Percentiles rank a stretch among this genome's conserved stretches.
Conservation (phyloP, 2,113 vertebrate genomes). For the Lucifuga dentata region DNA sequence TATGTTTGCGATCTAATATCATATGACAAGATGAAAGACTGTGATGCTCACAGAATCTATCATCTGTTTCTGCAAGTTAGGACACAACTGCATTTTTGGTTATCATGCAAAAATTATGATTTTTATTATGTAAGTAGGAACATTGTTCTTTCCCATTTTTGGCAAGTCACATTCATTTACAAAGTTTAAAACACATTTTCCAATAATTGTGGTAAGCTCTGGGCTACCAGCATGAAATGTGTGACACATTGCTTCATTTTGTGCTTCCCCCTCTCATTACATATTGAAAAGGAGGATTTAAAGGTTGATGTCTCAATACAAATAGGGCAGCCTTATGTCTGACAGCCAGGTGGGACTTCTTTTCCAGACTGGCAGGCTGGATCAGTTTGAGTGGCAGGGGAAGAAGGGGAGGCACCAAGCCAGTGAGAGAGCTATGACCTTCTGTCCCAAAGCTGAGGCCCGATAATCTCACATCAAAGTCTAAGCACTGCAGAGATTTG, state of each 20-base stretch:
- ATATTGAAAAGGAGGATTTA: constrained; percentile 60
- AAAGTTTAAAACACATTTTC: not conserved
- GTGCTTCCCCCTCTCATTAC: not conserved
- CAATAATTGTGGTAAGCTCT: not conserved
- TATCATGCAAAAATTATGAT: too few relatives aligned
- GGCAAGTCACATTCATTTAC: not conserved
- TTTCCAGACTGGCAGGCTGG: constrained; percentile 36
- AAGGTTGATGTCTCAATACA: constrained; percentile 56
- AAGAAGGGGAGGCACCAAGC: constrained; percentile 27
- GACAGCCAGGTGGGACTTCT: constrained; percentile 53
- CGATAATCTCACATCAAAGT: constrained; percentile 78
- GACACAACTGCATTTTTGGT: too few relatives aligned
- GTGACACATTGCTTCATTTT: constrained; percentile 9
- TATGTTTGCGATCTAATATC: not conserved
- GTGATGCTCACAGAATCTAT: too few relatives aligned
- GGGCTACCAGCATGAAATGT: constrained; percentile 5
- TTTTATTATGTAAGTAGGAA: too few relatives aligned
- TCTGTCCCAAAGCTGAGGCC: constrained; percentile 61
- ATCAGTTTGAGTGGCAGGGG: constrained; percentile 48
- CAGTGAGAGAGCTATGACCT: constrained; percentile 65
- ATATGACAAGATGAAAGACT: too few relatives aligned
- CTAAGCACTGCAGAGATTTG: constrained; percentile 40
- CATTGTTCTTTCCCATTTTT: too few relatives aligned
- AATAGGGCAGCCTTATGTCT: constrained; percentile 25
- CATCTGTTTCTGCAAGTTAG: too few relatives aligned